phyloP scores from a whole-genome alignment of 1,140 invertebrate species.

The Tribolium castaneum region DNA sequence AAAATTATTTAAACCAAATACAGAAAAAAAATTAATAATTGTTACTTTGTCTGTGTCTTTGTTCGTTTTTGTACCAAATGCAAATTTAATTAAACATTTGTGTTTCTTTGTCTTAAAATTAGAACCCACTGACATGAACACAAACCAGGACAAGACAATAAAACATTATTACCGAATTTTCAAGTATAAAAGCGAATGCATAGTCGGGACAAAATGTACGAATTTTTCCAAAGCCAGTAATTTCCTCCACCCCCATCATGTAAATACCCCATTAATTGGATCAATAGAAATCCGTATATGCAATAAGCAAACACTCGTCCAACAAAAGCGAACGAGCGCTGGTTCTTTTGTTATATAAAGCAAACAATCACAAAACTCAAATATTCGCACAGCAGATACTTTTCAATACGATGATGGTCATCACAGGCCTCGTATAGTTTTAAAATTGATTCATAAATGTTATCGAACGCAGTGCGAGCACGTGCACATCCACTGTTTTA shows the following conservation, averaged over 20 bases:
- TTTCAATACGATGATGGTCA: constrained; percentile 2
- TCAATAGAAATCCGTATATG: constrained; percentile 31
- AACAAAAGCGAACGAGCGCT: constrained; percentile 2
- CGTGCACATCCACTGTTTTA: constrained; percentile 1
- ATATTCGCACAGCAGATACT: constrained; percentile 9
- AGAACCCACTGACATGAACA: too few relatives aligned
- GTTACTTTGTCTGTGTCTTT: too few relatives aligned
- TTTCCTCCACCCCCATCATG: neutral
- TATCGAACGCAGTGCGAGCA: neutral
- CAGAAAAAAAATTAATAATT: too few relatives aligned
- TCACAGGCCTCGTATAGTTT: constrained; percentile 4
- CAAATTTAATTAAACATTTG: too few relatives aligned
- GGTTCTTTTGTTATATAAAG: constrained; percentile 7
- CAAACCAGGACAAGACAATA: too few relatives aligned
- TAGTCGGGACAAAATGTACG: too few relatives aligned
- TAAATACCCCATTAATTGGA: constrained; percentile 16
- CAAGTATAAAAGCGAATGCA: too few relatives aligned
- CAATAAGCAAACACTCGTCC: neutral
- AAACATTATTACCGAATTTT: too few relatives aligned
- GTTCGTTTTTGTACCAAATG: too few relatives aligned
- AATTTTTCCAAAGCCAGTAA: too few relatives aligned
- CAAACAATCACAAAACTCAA: constrained; percentile 25
- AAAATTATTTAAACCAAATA: too few relatives aligned
- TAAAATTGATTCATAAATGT: constrained; percentile 32
- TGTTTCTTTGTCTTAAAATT: too few relatives aligned